Base-by-base conservation (phyloP, 2,113 vertebrate genomes). In the Odontesthes bonariensis region DNA sequence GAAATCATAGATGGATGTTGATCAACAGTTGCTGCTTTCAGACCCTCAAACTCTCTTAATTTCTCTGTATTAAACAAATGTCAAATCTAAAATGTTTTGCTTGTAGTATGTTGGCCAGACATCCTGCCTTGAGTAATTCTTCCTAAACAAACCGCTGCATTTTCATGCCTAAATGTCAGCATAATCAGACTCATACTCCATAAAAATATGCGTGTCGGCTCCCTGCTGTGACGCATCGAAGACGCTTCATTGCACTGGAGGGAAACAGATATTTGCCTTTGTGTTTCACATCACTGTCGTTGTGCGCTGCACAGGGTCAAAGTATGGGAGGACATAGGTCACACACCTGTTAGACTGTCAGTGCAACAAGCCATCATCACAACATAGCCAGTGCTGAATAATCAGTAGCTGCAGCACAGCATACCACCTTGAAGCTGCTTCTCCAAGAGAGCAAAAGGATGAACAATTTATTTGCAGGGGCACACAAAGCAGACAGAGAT, bases 311-410 rank as follows among this genome's bases (percentile, higher is more conserved):
- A 5, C 35, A 62, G 64, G 19, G 79, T 85, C 79, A 85, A 61
- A 67, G 56, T 46, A 75, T 79, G 79, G 79, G 75, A 76, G 77
- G 76, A 63, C 75, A 5, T 0, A 54, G 79, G 74, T 87, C 87
- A 83, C 46, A 54, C 47, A 83, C 71, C 65, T 33, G 53, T 47
- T 64, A 40, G 62, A 77, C n/a, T 54, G 47, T 60, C 67, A 62
- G 31, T 47, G 33, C 74, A 81, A 80, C 74, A 74, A 61, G 53
- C 42, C 63, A 80, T 70, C 76, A 70, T 52, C 32, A 64, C 52
- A 76, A 82, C 73, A 77, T 64, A 84, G 69, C 52, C 58, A 33
- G 17, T 4, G 1, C 70, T 35, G 17, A 86, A 89, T 87, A 64
- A 84, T 84, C 67, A 47, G n/a, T 31, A 52, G 57, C 46, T 42